Evolutionary conservation across 2,888 invertebrate species (phyloP).

Genomic region (Pyrocoelia pectoralis): DNA sequence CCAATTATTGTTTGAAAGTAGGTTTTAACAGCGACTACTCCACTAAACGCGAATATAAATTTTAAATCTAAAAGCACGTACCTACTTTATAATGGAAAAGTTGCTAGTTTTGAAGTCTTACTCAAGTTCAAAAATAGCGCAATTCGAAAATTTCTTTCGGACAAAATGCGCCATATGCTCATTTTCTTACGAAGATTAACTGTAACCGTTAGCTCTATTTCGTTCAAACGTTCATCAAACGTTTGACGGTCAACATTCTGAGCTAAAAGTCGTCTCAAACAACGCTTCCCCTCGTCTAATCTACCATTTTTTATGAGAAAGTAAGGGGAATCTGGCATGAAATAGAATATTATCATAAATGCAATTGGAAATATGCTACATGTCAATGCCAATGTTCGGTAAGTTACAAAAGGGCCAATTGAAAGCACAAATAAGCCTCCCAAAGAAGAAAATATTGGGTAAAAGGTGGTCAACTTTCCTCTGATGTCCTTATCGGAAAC

Average conservation of each 20-base stretch:
- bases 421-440: slow-evolving; percentile 56
- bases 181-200: neutral
- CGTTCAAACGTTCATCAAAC: neutral
- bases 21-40: slow-evolving; percentile 66
- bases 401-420: slow-evolving; percentile 55
- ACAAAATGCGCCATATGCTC: neutral
- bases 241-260: slow-evolving; percentile 41
- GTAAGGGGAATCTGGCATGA: slow-evolving; percentile 61
- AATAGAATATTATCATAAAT: slow-evolving; percentile 53
- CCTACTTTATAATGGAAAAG: slow-evolving; percentile 43
- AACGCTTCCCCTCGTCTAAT: neutral
- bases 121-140: neutral
- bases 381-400: slow-evolving; percentile 50
- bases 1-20: slow-evolving; percentile 68
- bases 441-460: slow-evolving; percentile 55
- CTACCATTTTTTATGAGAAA: slow-evolving; percentile 55
- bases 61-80: slow-evolving; percentile 46
- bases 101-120: too few relatives aligned
- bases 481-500: slow-evolving; percentile 64
- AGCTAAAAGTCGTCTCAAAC: slow-evolving; percentile 40
- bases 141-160: neutral
- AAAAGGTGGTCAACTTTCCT: slow-evolving; percentile 55
- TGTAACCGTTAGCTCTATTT: neutral
- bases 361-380: slow-evolving; percentile 51
- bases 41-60: slow-evolving; percentile 57